Evolutionary conservation across 2,113 vertebrate genomes (phyloP).

Genomic region (Theristicus caerulescens): DNA sequence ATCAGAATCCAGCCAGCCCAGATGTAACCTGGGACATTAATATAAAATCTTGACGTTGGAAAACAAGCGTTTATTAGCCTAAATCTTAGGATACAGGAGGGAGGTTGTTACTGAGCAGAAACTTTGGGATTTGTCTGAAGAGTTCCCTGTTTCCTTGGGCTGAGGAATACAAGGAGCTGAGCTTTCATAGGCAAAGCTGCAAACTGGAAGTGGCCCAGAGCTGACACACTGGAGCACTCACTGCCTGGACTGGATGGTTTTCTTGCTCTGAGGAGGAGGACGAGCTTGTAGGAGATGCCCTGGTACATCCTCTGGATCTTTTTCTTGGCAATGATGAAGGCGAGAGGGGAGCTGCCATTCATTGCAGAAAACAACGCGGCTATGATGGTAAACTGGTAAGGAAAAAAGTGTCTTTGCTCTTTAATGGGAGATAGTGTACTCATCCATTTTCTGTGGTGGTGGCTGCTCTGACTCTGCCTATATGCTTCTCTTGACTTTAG

Average conservation of each 20-base stretch:
- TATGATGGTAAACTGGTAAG: constrained; percentile 95
- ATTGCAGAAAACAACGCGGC: constrained; percentile 90
- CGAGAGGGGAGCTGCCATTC: constrained; percentile 86
- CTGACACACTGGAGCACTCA: constrained; percentile 33
- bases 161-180: background rate
- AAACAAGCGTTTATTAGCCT: constrained; percentile 2
- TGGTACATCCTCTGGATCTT: constrained; percentile 82
- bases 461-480: background rate
- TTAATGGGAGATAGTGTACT: background rate
- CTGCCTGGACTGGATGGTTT: background rate
- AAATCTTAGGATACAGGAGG: constrained; percentile 17
- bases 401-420: constrained; percentile 11
- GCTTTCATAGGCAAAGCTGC: background rate
- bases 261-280: background rate
- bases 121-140: constrained; percentile 51
- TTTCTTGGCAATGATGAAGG: constrained; percentile 80
- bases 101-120: constrained; percentile 1
- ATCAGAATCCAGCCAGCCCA: constrained; percentile 75
- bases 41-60: background rate
- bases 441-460: background rate
- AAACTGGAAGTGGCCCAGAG: background rate
- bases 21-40: constrained; percentile 55
- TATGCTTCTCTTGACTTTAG: background rate
- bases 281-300: constrained; percentile 51
- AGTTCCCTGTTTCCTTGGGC: background rate